Conservation (phyloP, 1,140 invertebrate species). For the Rhyacophila brunnea region DNA sequence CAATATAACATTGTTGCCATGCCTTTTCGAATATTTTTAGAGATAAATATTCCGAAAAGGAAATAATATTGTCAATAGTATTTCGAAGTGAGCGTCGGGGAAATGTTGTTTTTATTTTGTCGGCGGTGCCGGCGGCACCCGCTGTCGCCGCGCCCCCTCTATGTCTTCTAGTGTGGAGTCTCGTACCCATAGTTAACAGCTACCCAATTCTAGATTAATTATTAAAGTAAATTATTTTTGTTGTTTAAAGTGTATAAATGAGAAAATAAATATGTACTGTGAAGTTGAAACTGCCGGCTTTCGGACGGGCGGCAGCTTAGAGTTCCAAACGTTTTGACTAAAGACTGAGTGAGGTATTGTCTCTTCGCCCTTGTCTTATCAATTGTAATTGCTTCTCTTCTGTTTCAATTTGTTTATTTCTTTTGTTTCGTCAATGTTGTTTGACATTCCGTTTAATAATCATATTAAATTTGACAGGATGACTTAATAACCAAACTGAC, state of each 20-base stretch:
- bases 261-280: constrained; percentile 10
- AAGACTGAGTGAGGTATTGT: constrained; percentile 10
- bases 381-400: constrained; percentile 1
- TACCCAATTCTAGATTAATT: constrained; percentile 25
- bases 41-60: constrained; percentile 15
- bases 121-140: background rate
- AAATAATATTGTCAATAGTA: constrained; percentile 17
- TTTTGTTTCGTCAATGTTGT: background rate
- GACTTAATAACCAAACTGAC: no score
- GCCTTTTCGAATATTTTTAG: constrained; percentile 31
- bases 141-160: constrained; percentile 19
- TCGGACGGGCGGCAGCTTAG: background rate
- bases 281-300: constrained; percentile 3
- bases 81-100: constrained; percentile 3
- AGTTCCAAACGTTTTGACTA: background rate
- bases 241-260: constrained; percentile 29
- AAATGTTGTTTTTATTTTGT: background rate
- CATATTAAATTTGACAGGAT: no score
- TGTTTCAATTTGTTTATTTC: constrained; percentile 1
- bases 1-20: constrained; percentile 34
- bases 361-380: background rate
- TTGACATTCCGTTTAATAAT: background rate
- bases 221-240: constrained; percentile 29
- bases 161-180: constrained; percentile 13
- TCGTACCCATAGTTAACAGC: constrained; percentile 19